Evolutionary conservation across 1,140 invertebrate genomes (phyloP).

Genomic region (Acyrthosiphon pisum): DNA sequence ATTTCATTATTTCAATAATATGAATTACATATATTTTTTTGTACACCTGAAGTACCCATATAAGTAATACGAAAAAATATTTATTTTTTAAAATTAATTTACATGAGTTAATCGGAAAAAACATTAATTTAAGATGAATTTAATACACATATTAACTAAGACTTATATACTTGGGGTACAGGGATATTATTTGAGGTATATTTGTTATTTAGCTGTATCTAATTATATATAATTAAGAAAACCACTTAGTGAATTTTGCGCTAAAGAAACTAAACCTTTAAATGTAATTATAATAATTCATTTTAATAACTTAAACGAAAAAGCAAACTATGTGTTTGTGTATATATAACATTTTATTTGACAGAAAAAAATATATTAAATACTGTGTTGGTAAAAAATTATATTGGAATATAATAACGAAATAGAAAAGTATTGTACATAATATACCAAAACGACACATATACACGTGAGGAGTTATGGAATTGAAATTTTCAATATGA

Average conservation of each 20-base stretch:
- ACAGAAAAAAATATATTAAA: background rate
- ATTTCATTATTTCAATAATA: background rate
- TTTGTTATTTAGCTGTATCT: background rate
- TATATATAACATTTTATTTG: background rate
- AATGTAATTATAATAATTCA: background rate
- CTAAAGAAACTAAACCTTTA: background rate
- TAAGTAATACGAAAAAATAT: too few species aligned
- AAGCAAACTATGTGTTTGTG: background rate
- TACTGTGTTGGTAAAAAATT: background rate
- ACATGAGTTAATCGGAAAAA: background rate
- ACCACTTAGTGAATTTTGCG: background rate
- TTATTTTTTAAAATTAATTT: background rate
- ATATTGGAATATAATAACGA: background rate
- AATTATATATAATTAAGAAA: conserved; percentile 18
- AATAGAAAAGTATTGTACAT: background rate
- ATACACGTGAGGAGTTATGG: conserved; percentile 4
- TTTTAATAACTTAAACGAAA: conserved; percentile 37
- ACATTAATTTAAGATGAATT: background rate
- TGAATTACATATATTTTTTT: background rate
- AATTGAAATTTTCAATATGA: background rate
- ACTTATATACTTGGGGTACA: background rate
- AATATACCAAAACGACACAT: background rate
- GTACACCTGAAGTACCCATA: background rate
- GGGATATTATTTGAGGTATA: background rate
- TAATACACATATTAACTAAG: conserved; percentile 3